Conservation (phyloP, 2,113 vertebrate species). For the Ciconia stormi region DNA sequence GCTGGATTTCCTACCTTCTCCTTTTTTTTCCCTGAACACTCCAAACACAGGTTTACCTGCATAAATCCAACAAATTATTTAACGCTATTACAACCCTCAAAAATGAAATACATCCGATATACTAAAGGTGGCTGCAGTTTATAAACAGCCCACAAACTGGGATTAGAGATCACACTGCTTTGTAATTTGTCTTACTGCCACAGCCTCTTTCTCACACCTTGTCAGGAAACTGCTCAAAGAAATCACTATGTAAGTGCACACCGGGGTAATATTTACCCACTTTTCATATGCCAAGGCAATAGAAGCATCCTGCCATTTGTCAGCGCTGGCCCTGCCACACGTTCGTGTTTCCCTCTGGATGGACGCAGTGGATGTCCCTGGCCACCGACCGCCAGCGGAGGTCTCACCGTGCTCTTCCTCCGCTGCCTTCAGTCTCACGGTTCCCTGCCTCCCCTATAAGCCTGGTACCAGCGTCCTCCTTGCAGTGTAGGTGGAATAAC, state of each 20-base stretch:
- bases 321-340: neutral
- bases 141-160: neutral
- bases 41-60: neutral
- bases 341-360: accelerated
- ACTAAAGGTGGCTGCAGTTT: neutral
- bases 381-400: accelerated
- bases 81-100: neutral
- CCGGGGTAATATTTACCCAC: neutral
- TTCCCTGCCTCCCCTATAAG: neutral
- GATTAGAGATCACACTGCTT: neutral
- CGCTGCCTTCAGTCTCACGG: neutral
- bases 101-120: neutral
- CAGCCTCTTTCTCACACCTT: neutral
- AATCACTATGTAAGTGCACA: neutral
- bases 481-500: neutral
- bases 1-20: neutral
- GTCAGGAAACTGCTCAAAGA: neutral
- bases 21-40: neutral
- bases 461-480: neutral
- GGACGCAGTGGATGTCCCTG: accelerated
- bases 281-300: neutral
- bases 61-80: neutral
- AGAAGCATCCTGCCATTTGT: neutral
- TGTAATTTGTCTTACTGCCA: neutral
- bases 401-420: neutral